Base-by-base conservation (phyloP, 2,113 vertebrate species). In the Eulacestoma nigropectus region DNA sequence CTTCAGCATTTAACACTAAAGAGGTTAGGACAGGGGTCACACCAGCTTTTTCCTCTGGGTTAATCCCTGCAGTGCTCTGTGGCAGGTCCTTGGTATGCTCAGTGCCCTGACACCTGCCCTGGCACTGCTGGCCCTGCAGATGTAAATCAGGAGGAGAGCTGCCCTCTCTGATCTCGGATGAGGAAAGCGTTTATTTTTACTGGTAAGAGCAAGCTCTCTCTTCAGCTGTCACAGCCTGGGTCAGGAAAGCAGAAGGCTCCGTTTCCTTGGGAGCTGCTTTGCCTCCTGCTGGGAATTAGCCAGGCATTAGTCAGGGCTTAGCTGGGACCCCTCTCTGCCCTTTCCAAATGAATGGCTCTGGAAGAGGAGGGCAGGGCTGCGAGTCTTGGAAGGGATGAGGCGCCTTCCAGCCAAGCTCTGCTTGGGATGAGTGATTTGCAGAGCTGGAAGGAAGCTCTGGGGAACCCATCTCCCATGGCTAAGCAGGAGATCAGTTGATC, bases 271-370 rank as follows among this genome's bases (percentile, higher is more conserved):
- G 78, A 91, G 46, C n/a, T 85, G 82, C 33, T 73, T 50, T 73
- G 37, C 62, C 33, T 49, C 78, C 81, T 46, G 39, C 76, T n/a
- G 91, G 91, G 91, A 56, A 52, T 96, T 50, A 67, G 55, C 49
- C 26, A 52, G 84, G 93, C 56, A 50, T 97, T 95, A 95, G 47
- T 96, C 94, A 92, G 10, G 76, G 84, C 37, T 96, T 47, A 57
- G 62, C 86, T 82, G 78, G 59, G 63, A n/a, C 57, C 75, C 59
- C 23, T 90, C 67, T 52, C 11, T 76, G 70, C 78, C 81, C 87
- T 79, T 39, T 91, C 65, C 64, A 72, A 9, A 96, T 32, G 53
- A 85, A 96, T 32, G 39, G 41, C 56, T 91, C 49, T 30, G 74
- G 73, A 33, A 60, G 65, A 93, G 32, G 13, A 85, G 74, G 84